Conservation (phyloP, 2,888 invertebrate species). For the Noctua janthina region DNA sequence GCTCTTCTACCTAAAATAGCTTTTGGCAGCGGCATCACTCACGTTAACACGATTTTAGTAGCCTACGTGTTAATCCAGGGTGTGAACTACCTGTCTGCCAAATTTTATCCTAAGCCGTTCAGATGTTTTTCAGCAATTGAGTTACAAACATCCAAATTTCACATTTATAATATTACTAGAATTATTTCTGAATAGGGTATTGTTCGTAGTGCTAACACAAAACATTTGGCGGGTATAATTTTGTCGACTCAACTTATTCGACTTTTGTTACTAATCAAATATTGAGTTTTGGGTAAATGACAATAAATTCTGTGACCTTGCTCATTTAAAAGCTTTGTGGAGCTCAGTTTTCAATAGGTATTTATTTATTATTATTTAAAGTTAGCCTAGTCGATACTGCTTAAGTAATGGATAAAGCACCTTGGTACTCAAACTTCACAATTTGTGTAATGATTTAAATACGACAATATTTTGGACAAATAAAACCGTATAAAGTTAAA, state of each 20-base stretch:
- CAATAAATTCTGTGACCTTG: slow-evolving; percentile 26
- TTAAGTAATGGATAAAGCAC: background rate
- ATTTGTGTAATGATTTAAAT: no score
- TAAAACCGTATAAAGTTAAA: no score
- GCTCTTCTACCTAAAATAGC: background rate
- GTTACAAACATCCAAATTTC: background rate
- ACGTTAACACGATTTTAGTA: background rate
- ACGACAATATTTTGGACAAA: no score
- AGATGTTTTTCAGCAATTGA: background rate
- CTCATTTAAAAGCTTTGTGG: slow-evolving; percentile 5
- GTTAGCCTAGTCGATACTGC: background rate
- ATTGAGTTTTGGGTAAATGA: slow-evolving; percentile 34
- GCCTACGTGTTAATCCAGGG: background rate
- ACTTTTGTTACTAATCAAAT: slow-evolving; percentile 51
- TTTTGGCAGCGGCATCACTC: background rate
- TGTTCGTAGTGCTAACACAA: slow-evolving; percentile 26
- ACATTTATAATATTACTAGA: background rate
- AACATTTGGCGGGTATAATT: slow-evolving; percentile 14
- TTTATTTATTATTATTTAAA: slow-evolving; percentile 17
- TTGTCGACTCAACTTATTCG: slow-evolving; percentile 13
- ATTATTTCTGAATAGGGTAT: slow-evolving; percentile 35
- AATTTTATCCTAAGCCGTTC: background rate
- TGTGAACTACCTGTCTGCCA: background rate
- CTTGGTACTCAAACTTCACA: background rate
- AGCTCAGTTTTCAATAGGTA: slow-evolving; percentile 4